Evolutionary conservation across 2,113 vertebrate genomes (phyloP).

Genomic region (Cynocephalus volans): DNA sequence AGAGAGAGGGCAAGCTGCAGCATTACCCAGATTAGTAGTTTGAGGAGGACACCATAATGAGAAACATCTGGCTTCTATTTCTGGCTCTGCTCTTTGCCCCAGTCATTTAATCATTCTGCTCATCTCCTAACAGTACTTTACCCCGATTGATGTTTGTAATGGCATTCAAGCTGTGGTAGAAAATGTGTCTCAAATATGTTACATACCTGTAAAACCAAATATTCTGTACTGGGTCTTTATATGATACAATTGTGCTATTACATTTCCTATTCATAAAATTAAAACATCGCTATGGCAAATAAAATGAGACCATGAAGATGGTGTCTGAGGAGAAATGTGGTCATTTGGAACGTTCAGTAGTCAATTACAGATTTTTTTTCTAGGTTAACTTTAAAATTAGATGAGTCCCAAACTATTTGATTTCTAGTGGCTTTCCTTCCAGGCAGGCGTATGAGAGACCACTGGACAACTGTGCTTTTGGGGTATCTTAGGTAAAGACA

Average conservation of each 20-base stretch:
- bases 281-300: slow-evolving; percentile 80
- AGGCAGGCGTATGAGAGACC: slow-evolving; percentile 43
- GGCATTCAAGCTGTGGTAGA: background rate
- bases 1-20: background rate
- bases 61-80: slow-evolving; percentile 51
- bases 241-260: slow-evolving; percentile 6
- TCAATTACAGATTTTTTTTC: background rate
- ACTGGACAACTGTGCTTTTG: slow-evolving; percentile 67
- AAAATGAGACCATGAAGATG: slow-evolving; percentile 64
- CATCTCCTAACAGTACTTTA: background rate
- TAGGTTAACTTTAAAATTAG: slow-evolving; percentile 63
- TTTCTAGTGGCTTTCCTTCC: slow-evolving; percentile 54
- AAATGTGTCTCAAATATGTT: background rate
- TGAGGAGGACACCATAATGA: slow-evolving; percentile 46
- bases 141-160: background rate
- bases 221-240: slow-evolving; percentile 11
- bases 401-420: slow-evolving; percentile 47
- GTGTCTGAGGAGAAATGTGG: slow-evolving; percentile 27
- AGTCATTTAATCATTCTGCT: slow-evolving; percentile 54
- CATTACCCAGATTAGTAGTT: background rate
- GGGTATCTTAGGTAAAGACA: slow-evolving; percentile 76
- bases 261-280: slow-evolving; percentile 73
- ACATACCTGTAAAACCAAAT: background rate
- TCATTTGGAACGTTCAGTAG: slow-evolving; percentile 21
- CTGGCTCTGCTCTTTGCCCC: slow-evolving; percentile 54